Evolutionary conservation across 2,888 invertebrate species (phyloP), one percentile per base, ranked within the genome.

Genomic region (Eupithecia subfuscata): DNA sequence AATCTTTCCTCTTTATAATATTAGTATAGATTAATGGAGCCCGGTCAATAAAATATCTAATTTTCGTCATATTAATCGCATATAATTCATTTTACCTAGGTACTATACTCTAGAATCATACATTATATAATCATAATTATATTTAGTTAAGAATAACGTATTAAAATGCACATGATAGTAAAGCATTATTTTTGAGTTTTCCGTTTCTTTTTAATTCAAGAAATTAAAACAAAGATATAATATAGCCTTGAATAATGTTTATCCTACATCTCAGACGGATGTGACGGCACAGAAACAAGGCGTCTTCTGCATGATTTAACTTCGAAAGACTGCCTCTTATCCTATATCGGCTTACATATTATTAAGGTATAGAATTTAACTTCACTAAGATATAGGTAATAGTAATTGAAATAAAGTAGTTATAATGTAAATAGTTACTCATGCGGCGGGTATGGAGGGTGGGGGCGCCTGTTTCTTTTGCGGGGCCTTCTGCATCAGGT

Each of bases 401-500:
- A 14, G 60, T 22, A 22, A 22, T 22, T 56, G 3, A 60, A 25
- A 60, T 60, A 60, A 60, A 60, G 60, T 60, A 60, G 25, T 25
- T 60, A 25, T 12, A 48, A 76, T 65, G 73, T 71, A 74, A 74
- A 56, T 40, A 71, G 76, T 79, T 78, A 69, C 86, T 85, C 25
- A 92, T 72, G 92, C 92, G 80, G 93, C 93, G 56, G 91, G 86
- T 43, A 85, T 90, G 78, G 83, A 81, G 75, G 78, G 84, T 80
- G 78, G 78, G 70, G 79, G 69, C 64, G 79, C 78, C 79, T 95
- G 82, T 85, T 95, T 95, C 82, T 87, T 95, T 76, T 95, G 93
- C 37, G 95, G 92, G 14, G 95, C 94, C 89, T 98, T 98, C 90
- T 98, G 98, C 84, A 98, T 97, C 91, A 97, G 96, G 95, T 98